Evolutionary conservation across 2,113 vertebrate genomes (phyloP).

Genomic region (Eurystomus gularis): DNA sequence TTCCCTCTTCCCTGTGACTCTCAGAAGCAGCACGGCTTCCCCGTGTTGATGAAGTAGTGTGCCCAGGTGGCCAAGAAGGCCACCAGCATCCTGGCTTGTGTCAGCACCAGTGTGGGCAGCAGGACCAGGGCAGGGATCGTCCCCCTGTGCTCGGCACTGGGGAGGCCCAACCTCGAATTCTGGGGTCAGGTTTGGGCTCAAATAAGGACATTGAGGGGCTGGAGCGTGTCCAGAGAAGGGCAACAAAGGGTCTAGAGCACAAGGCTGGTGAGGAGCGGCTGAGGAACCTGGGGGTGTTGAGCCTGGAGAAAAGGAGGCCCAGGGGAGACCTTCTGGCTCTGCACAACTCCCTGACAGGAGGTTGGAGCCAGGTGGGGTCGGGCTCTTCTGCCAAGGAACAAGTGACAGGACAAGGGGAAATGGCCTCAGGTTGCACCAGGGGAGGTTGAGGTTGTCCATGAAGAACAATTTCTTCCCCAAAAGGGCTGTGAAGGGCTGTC

Average conservation of each 20-base stretch:
- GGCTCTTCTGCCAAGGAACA: background rate
- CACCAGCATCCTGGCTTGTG: too few relatives aligned
- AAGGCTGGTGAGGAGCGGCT: background rate
- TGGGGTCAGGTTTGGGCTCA: too few relatives aligned
- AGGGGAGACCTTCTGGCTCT: background rate
- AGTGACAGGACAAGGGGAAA: background rate
- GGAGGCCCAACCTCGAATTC: too few relatives aligned
- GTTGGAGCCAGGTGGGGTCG: background rate
- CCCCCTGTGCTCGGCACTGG: too few relatives aligned
- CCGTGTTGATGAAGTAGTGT: accelerated
- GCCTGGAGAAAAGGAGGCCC: background rate
- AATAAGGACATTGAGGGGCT: background rate
- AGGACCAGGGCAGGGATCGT: too few relatives aligned
- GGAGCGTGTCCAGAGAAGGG: background rate
- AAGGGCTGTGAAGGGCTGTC: background rate
- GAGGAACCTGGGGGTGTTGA: background rate
- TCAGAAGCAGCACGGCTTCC: background rate
- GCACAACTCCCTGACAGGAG: background rate
- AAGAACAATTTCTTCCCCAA: background rate
- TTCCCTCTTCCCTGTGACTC: background rate
- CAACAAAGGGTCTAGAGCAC: background rate
- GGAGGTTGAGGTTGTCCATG: background rate
- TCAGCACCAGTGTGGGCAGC: too few relatives aligned
- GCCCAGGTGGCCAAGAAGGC: too few relatives aligned
- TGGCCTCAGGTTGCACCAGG: background rate